Base-by-base conservation (phyloP, 2,113 vertebrate species). In the Catharus fuscescens region DNA sequence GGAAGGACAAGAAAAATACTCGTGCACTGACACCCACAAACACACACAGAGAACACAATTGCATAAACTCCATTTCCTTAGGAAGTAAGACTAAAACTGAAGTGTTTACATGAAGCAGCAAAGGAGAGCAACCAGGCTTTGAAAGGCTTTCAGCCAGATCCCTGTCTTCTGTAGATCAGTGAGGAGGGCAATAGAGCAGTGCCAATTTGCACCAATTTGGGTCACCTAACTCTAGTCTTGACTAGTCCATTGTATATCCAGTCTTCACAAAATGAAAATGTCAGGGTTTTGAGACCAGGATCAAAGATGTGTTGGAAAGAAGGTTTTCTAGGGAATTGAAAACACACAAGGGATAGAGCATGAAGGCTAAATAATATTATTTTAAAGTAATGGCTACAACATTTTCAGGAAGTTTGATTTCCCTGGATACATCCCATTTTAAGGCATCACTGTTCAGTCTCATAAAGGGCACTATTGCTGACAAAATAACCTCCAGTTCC, bases 371-470 rank as follows among this genome's bases (percentile, higher is more conserved):
- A 97, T 95, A 95, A 95, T 95, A 95, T 88, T 97, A 96, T 95
- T 96, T 94, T 79, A 88, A 92, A 47, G 79, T 59, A 82, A 92
- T 92, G 76, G 65, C 60, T 78, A 88, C 90, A 94, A 92, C 83
- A 89, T 87, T 92, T 87, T 95, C 92, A 96, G 96, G 87, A 96
- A 94, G 88, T 72, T 95, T 86, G 87, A 86, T 92, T 80, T 95
- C 92, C 81, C 86, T 83, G 83, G 95, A 91, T 71, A 95, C 91
- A 95, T 95, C 88, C 92, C 87, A 95, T 96, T 96, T 96, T 80
- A 96, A 95, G 91, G 71, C 95, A 97, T 95, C 92, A 81, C 93
- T 97, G 91, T 97, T 97, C 69, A 67, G 85, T 93, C 90, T 97
- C 84, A 92, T 96, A 96, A 96, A 92, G 92, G 77, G 77, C 1